A percentile compares a stretch with the other conserved stretches of the same genome.
Conservation (phyloP, 2,113 vertebrate species). For the Xenopus laevis region DNA sequence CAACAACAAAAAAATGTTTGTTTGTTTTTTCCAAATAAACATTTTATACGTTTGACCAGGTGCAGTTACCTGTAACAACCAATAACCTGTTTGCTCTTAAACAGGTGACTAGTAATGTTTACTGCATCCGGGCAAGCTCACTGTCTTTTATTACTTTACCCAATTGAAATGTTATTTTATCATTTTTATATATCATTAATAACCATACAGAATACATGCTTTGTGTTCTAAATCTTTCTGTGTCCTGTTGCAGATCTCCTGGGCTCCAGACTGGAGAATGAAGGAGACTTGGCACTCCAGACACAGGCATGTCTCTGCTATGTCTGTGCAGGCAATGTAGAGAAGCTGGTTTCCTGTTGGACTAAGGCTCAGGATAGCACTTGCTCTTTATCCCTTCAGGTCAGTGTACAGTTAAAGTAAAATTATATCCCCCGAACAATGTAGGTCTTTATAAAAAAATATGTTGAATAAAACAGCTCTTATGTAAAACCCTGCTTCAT, state of each 20-base stretch:
- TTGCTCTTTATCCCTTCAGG: constrained; percentile 86
- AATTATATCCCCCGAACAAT: neutral
- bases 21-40: no score
- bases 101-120: no score
- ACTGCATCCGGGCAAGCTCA: no score
- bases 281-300: constrained; percentile 72
- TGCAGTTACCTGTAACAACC: no score
- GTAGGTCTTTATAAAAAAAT: neutral
- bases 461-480: neutral
- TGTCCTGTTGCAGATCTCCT: constrained; percentile 71
- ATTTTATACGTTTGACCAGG: no score
- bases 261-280: constrained; percentile 79
- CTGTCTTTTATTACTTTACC: no score
- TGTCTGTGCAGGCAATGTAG: constrained; percentile 91
- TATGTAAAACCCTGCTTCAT: neutral
- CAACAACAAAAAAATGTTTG: no score
- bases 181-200: no score
- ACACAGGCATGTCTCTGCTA: constrained; percentile 91
- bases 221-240: constrained; percentile 71
- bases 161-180: no score
- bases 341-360: constrained; percentile 90
- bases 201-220: no score
- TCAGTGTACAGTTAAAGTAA: constrained; percentile 48
- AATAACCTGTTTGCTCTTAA: no score
- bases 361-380: constrained; percentile 76